Evolutionary conservation across 2,113 vertebrate genomes (phyloP).

Genomic region (Alectura lathami): DNA sequence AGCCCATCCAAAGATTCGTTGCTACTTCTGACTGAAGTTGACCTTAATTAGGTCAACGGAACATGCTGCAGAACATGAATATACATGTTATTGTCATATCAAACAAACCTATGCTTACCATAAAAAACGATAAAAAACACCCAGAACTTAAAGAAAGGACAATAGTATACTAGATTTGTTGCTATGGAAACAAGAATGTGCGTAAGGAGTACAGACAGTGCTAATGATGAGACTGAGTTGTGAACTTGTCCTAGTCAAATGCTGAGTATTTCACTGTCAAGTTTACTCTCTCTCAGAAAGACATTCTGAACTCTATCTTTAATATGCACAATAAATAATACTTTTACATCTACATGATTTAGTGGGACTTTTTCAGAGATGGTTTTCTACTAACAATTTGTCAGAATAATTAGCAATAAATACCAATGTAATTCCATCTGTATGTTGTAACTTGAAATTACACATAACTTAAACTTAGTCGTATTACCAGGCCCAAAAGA

Average conservation of each 20-base stretch:
- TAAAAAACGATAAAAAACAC: background rate
- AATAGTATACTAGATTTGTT: conserved; percentile 25
- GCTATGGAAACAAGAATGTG: conserved; percentile 46
- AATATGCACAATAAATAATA: conserved; percentile 7
- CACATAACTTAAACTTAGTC: background rate
- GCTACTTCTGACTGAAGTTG: background rate
- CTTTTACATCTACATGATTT: conserved; percentile 17
- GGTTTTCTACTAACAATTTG: background rate
- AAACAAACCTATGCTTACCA: background rate
- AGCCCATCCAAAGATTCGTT: background rate
- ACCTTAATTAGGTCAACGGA: conserved; percentile 3
- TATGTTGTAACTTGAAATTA: background rate
- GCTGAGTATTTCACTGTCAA: conserved; percentile 23
- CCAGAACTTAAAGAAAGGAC: background rate
- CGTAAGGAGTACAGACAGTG: background rate
- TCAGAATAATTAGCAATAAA: background rate
- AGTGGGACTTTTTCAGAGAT: background rate
- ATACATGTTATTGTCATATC: conserved; percentile 1
- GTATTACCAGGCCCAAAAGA: background rate
- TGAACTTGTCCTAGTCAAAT: background rate
- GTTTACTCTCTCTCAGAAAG: background rate
- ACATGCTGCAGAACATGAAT: conserved; percentile 21
- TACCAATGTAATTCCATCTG: background rate
- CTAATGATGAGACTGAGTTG: background rate
- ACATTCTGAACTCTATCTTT: conserved; percentile 5